A percentile compares a stretch with the other conserved stretches of the same genome.
These are phyloP conservation scores for Turritopsis dohrnii DNA, from an alignment of 30 jellyfish, hydroid and myxozoan genomes.

Conservation along the genomic window DNA sequence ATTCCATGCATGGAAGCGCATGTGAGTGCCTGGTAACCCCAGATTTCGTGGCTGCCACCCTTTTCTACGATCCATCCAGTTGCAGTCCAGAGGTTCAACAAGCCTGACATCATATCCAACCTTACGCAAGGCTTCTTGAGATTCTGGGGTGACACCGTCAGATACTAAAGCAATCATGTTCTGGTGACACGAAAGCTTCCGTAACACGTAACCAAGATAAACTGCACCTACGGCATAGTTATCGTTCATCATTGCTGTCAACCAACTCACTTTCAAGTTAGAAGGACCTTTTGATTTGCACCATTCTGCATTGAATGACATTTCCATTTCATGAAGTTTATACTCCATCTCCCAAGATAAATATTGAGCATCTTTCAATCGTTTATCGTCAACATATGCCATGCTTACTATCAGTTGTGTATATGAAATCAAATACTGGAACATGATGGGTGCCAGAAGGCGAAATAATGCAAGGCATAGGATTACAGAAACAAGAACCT, in stretches of 20 bases:
- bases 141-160: constrained; percentile 54
- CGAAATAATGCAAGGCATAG: neutral
- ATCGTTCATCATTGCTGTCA: constrained; percentile 96
- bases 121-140: constrained; percentile 55
- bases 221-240: constrained; percentile 92
- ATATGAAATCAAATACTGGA: constrained; percentile 28
- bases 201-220: constrained; percentile 48
- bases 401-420: constrained; percentile 33
- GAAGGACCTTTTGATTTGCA: constrained; percentile 40
- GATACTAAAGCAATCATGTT: constrained; percentile 89
- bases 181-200: constrained; percentile 77
- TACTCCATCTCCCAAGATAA: constrained; percentile 59
- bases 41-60: constrained; percentile 66
- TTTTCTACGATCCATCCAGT: constrained; percentile 94
- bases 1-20: constrained; percentile 98
- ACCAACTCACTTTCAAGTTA: constrained; percentile 62
- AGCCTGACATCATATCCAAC: constrained; percentile 88
- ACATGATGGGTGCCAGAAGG: neutral
- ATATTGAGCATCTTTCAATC: constrained; percentile 44
- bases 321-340: constrained; percentile 75
- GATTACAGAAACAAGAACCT: neutral
- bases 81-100: constrained; percentile 91
- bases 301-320: constrained; percentile 45
- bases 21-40: constrained; percentile 95
- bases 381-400: constrained; percentile 50